Conservation (phyloP, 2,797 vertebrate species). For the Anguilla obscura region DNA sequence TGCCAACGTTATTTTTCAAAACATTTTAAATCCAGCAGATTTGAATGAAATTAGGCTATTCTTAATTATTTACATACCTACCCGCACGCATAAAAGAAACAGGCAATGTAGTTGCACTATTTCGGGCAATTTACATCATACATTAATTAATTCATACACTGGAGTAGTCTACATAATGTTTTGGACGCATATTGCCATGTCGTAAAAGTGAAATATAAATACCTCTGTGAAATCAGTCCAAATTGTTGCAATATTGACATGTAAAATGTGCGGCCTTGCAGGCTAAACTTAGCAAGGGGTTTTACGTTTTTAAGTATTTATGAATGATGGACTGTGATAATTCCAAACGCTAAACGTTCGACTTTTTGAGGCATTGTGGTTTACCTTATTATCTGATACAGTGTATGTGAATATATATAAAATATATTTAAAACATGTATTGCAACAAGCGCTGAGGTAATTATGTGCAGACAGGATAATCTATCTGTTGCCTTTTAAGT, state of each 20-base stretch:
- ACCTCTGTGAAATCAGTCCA: background rate
- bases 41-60: too few relatives aligned
- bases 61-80: too few relatives aligned
- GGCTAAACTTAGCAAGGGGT: background rate
- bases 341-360: background rate
- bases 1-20: too few relatives aligned
- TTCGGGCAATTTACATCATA: background rate
- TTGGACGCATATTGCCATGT: background rate
- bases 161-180: background rate
- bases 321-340: background rate
- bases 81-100: too few relatives aligned
- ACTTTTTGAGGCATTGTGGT: background rate
- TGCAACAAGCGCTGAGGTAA: background rate
- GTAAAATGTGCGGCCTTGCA: background rate
- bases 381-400: background rate
- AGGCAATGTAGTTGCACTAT: too few relatives aligned
- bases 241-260: background rate
- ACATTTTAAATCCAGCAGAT: too few relatives aligned
- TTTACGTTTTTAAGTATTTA: background rate
- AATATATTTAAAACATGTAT: background rate
- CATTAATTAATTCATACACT: background rate
- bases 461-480: background rate
- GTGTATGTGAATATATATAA: background rate
- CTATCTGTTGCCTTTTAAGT: background rate
- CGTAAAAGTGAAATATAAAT: background rate